Evolutionary conservation across 2,797 vertebrate species (phyloP).

Genomic region (Oreonectes daqikongensis): DNA sequence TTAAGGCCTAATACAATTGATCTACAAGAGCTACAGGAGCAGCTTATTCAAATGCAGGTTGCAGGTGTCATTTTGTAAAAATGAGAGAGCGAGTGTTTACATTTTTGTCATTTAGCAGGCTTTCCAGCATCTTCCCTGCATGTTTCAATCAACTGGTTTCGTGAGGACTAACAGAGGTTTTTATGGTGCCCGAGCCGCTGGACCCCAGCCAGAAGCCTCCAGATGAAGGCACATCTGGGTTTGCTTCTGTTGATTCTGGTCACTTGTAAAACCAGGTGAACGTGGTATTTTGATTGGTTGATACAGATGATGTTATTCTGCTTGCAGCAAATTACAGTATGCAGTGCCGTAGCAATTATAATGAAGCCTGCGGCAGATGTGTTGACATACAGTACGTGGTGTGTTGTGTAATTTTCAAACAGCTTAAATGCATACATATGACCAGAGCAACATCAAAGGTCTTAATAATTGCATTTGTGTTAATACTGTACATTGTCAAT

Average conservation of each 20-base stretch:
- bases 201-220: constrained; percentile 55
- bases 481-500: background rate
- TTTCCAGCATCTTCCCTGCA: constrained; percentile 51
- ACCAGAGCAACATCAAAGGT: constrained; percentile 5
- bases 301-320: constrained; percentile 11
- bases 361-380: constrained; percentile 35
- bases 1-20: background rate
- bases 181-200: constrained; percentile 60
- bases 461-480: background rate
- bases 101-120: constrained; percentile 12
- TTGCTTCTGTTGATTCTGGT: constrained; percentile 55
- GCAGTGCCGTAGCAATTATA: constrained; percentile 19
- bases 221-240: constrained; percentile 68
- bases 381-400: constrained; percentile 29
- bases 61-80: constrained; percentile 23
- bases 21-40: no score
- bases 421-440: constrained; percentile 13
- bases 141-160: constrained; percentile 61
- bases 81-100: background rate
- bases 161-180: constrained; percentile 56
- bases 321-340: constrained; percentile 27
- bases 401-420: background rate
- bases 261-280: constrained; percentile 51
- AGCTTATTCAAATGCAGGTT: background rate
- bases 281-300: constrained; percentile 23